These are phyloP conservation scores for Podilymbus podiceps DNA, from an alignment of 2,113 vertebrate species.

Conservation along the genomic window DNA sequence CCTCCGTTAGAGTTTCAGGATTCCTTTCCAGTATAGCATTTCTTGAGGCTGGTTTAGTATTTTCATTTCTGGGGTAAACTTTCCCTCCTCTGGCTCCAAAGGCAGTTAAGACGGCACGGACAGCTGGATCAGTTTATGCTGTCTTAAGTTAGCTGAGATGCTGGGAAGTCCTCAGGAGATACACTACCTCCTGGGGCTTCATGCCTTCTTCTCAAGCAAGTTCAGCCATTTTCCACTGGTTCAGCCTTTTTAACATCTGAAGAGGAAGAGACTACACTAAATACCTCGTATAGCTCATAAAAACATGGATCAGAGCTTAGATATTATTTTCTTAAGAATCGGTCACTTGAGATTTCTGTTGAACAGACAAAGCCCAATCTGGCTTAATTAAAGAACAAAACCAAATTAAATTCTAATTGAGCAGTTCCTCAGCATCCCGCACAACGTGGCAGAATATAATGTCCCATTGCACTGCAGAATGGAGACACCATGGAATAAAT, in stretches of 20 bases:
- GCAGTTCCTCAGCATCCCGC: not conserved
- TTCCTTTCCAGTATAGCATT: not conserved
- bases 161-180: not conserved
- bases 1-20: not conserved
- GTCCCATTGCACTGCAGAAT: not conserved
- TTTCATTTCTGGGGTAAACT: not conserved
- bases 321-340: not conserved
- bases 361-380: not conserved
- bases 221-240: not conserved
- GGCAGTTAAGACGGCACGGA: not conserved
- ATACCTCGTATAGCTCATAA: not conserved
- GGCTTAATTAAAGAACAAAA: constrained; percentile 18
- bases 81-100: not conserved
- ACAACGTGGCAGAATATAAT: not conserved
- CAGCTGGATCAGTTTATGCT: not conserved
- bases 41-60: not conserved
- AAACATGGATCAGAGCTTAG: not conserved
- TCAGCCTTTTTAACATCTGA: not conserved
- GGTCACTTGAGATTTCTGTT: not conserved
- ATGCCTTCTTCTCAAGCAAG: not conserved
- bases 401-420: not conserved
- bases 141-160: not conserved
- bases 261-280: not conserved
- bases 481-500: not conserved
- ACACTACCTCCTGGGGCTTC: not conserved